Evolutionary conservation across 2,113 vertebrate species (phyloP).

Genomic region (Macroglossus sobrinus): DNA sequence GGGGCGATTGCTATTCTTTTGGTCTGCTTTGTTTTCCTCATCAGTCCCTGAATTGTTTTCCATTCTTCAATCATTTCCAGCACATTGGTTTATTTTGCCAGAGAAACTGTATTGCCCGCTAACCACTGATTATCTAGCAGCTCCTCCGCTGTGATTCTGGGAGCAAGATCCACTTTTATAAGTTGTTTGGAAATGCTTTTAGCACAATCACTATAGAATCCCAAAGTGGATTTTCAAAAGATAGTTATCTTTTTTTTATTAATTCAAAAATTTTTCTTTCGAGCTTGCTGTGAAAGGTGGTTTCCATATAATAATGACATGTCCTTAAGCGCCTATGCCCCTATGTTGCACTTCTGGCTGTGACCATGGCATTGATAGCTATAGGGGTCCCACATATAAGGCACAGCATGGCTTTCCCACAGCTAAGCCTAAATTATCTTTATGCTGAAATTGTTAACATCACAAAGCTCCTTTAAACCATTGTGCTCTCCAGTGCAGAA

Average conservation of each 20-base stretch:
- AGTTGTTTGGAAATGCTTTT: slow-evolving; percentile 81
- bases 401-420: slow-evolving; percentile 83
- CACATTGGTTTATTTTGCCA: slow-evolving; percentile 76
- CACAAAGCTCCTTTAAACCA: slow-evolving; percentile 84
- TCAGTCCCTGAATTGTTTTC: slow-evolving; percentile 51
- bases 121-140: slow-evolving; percentile 80
- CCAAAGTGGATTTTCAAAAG: slow-evolving; percentile 80
- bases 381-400: slow-evolving; percentile 83
- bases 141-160: slow-evolving; percentile 83
- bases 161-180: slow-evolving; percentile 81
- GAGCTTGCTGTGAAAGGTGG: slow-evolving; percentile 82
- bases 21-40: slow-evolving; percentile 46
- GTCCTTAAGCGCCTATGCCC: slow-evolving; percentile 90
- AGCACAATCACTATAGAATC: slow-evolving; percentile 78
- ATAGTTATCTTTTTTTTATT: slow-evolving; percentile 80
- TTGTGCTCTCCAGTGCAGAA: slow-evolving; percentile 89
- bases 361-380: slow-evolving; percentile 85
- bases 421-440: slow-evolving; percentile 87
- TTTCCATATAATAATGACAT: slow-evolving; percentile 84
- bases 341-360: slow-evolving; percentile 86
- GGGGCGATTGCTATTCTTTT: slow-evolving; percentile 37
- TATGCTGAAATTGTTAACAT: slow-evolving; percentile 83
- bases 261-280: slow-evolving; percentile 83
- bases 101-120: slow-evolving; percentile 77
- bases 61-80: slow-evolving; percentile 84